Conservation (phyloP, 2,113 vertebrate genomes). For the Oriolus oriolus region DNA sequence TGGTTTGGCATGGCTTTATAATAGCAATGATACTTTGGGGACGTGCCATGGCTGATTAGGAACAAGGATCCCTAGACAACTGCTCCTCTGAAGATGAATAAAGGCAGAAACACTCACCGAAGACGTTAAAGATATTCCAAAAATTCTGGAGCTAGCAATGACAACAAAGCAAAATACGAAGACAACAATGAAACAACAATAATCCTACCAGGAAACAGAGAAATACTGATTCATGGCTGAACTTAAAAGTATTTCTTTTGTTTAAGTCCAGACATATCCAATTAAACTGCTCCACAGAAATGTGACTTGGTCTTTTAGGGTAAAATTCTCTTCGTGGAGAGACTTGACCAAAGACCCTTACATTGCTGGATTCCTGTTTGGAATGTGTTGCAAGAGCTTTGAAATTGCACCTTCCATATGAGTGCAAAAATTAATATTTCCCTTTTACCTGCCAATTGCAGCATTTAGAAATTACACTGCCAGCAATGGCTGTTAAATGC, state of each 20-base stretch:
- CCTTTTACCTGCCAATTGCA: background rate
- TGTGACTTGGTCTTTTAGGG: background rate
- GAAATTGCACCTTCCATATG: background rate
- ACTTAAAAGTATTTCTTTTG: background rate
- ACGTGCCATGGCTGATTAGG: rapidly evolving
- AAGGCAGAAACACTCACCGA: background rate
- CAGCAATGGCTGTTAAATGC: background rate
- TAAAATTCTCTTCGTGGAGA: background rate
- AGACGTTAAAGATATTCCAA: background rate
- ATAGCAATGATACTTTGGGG: background rate
- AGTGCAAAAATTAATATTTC: background rate
- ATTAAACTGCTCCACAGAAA: background rate
- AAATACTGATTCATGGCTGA: background rate
- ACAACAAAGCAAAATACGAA: background rate
- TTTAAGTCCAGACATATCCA: background rate
- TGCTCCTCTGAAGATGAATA: background rate
- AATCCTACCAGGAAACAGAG: background rate
- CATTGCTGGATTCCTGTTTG: background rate
- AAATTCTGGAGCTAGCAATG: background rate
- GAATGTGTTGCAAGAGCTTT: background rate
- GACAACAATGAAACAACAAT: background rate
- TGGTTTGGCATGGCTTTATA: background rate
- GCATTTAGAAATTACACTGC: background rate
- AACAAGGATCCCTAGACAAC: background rate
- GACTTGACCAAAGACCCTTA: background rate